Conservation (phyloP, 2,888 invertebrate species). For the Phanerotoma sp. region DNA sequence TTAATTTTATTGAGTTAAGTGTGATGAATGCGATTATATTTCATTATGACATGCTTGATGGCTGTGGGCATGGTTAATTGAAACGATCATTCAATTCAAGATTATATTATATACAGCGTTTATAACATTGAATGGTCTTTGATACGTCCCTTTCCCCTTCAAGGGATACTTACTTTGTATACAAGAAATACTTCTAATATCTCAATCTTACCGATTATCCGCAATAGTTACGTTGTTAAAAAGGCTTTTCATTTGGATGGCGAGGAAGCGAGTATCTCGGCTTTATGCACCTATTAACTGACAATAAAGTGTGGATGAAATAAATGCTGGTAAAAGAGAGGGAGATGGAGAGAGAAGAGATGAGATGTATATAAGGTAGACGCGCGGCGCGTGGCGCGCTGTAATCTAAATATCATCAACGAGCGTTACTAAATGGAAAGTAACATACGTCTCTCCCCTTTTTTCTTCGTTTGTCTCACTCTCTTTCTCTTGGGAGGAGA, state of each 20-base stretch:
- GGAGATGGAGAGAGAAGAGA: not conserved
- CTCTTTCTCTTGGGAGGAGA: conserved; percentile 4
- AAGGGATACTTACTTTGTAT: not conserved
- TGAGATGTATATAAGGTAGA: conserved; percentile 19
- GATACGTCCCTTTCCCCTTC: not conserved
- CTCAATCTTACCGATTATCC: conserved; percentile 14
- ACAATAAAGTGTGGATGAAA: conserved; percentile 19
- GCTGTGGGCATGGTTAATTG: conserved; percentile 9
- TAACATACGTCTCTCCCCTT: conserved; percentile 29
- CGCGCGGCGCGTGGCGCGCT: conserved; percentile 34
- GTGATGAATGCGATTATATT: conserved; percentile 17
- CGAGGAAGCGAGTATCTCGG: conserved; percentile 3
- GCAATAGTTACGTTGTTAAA: conserved; percentile 1
- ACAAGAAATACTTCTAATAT: conserved; percentile 16
- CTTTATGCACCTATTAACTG: conserved; percentile 18
- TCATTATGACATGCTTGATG: conserved; percentile 14
- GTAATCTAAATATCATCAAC: conserved; percentile 39
- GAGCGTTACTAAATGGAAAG: conserved; percentile 37
- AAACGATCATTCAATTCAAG: conserved; percentile 18
- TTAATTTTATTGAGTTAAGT: conserved; percentile 6
- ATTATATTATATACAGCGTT: not conserved
- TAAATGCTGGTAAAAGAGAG: conserved; percentile 6
- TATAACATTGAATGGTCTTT: not conserved
- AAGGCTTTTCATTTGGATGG: conserved; percentile 17
- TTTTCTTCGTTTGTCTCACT: conserved; percentile 3